phyloP scores from a whole-genome alignment of 37 sponge, comb jelly and placozoan species.

The Oopsacas minuta region DNA sequence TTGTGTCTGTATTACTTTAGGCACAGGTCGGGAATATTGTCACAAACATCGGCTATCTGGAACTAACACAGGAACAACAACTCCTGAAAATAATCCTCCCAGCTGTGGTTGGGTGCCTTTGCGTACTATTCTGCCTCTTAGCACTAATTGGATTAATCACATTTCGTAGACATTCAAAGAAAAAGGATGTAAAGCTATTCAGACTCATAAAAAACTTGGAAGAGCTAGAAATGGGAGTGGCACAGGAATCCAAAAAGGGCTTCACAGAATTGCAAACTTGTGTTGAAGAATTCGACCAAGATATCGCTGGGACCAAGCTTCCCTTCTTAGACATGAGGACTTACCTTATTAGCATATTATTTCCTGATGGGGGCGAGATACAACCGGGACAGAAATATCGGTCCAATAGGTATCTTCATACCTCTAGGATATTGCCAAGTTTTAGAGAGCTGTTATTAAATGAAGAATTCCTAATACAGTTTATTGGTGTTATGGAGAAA shows the following conservation, averaged over 20 bases:
- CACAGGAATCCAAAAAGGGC: not conserved
- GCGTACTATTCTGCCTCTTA: not conserved
- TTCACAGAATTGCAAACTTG: constrained; percentile 8
- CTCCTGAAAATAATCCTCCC: not conserved
- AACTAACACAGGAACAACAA: not conserved
- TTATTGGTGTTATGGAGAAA: constrained; percentile 17
- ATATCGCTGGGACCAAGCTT: not conserved
- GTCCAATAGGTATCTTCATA: not conserved
- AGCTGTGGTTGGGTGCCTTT: not conserved
- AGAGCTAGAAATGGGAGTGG: constrained; percentile 5
- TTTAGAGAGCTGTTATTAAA: constrained; percentile 13
- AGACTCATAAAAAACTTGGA: not conserved
- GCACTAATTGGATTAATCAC: not conserved
- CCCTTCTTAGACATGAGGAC: not conserved
- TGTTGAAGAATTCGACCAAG: not conserved
- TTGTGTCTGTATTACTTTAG: too few relatives aligned
- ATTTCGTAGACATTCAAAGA: not conserved
- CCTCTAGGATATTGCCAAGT: not conserved
- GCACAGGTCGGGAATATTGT: not conserved
- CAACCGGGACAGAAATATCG: not conserved
- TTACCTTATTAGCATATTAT: not conserved
- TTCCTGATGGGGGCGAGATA: not conserved
- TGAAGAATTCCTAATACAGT: constrained; percentile 21
- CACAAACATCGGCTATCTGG: not conserved
- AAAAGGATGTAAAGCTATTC: not conserved